Percentiles rank a stretch among this genome's conserved stretches.
Evolutionary conservation across 2,888 invertebrate species (phyloP).

Genomic region (Myopa tessellatipennis): DNA sequence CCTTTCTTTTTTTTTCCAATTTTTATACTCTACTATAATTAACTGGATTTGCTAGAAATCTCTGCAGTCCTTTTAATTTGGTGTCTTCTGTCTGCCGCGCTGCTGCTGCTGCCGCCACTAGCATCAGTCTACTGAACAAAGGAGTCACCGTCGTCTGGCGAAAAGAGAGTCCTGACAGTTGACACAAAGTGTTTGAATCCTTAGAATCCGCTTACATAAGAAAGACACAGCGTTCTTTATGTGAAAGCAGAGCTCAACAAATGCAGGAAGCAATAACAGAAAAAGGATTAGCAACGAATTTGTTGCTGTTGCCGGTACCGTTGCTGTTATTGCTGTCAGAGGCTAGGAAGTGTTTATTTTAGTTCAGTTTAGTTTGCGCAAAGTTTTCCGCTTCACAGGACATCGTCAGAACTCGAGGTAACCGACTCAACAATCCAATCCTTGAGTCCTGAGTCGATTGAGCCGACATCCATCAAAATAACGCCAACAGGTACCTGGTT

Average conservation of each 20-base stretch:
- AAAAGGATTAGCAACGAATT: constrained; percentile 29
- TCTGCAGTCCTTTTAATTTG: too few relatives aligned
- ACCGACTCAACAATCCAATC: not conserved
- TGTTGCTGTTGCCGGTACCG: constrained; percentile 7
- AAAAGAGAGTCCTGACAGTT: not conserved
- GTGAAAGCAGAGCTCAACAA: not conserved
- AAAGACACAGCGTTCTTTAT: not conserved
- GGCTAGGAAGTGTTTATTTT: not conserved
- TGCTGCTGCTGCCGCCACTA: not conserved
- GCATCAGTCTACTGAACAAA: not conserved
- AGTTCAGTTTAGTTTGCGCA: not conserved
- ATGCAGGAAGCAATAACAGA: constrained; percentile 34
- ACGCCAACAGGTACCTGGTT: not conserved
- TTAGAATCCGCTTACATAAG: not conserved
- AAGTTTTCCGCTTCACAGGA: not conserved
- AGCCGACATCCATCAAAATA: not conserved
- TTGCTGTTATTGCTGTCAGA: constrained; percentile 7
- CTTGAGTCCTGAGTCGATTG: not conserved
- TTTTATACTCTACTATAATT: too few relatives aligned
- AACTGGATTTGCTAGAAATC: too few relatives aligned
- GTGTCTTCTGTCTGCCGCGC: too few relatives aligned
- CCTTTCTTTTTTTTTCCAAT: too few relatives aligned
- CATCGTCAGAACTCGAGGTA: not conserved
- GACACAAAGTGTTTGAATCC: constrained; percentile 9
- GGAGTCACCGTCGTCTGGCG: not conserved